Percentiles rank a stretch among this genome's conserved stretches.
These are phyloP conservation scores for Diadema setosum DNA, from an alignment of 35 echinoderm and acorn worm species.

Conservation along the genomic window DNA sequence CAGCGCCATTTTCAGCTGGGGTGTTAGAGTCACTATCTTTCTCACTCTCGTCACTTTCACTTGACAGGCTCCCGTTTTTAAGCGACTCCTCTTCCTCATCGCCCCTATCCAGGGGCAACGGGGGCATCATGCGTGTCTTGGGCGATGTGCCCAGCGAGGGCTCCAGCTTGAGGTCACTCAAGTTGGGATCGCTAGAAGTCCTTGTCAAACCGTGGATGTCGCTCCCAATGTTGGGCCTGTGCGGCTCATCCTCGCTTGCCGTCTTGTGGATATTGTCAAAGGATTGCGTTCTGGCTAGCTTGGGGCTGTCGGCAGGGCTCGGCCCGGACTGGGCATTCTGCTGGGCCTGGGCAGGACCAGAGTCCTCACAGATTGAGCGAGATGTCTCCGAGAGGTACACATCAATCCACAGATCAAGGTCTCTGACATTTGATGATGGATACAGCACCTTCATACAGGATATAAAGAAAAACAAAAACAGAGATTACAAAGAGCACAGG, in stretches of 20 bases:
- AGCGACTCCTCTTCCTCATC: neutral
- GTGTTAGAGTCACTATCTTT: neutral
- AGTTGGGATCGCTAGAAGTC: conserved; percentile 80
- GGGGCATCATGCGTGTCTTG: conserved; percentile 35
- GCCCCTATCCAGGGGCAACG: conserved; percentile 5
- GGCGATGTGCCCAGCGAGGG: conserved; percentile 59
- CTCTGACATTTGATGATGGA: conserved; percentile 69
- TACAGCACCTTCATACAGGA: conserved; percentile 54
- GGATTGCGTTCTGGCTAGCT: conserved; percentile 69
- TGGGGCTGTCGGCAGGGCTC: conserved; percentile 34
- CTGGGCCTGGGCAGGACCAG: neutral
- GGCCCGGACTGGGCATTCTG: neutral
- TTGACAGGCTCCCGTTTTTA: neutral
- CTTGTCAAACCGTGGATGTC: conserved; percentile 46
- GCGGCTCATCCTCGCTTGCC: conserved; percentile 38
- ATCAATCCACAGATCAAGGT: conserved; percentile 67
- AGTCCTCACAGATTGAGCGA: conserved; percentile 37
- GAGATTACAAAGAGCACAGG: too few species aligned
- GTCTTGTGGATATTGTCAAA: conserved; percentile 82
- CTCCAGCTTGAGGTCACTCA: conserved; percentile 70
- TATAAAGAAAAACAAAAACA: neutral
- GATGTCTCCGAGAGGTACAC: conserved; percentile 78
- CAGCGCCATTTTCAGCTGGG: neutral
- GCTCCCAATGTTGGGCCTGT: conserved; percentile 33
- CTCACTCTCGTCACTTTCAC: neutral